Evolutionary conservation across 2,888 invertebrate species (phyloP).

Genomic region (Plutella xylostella): DNA sequence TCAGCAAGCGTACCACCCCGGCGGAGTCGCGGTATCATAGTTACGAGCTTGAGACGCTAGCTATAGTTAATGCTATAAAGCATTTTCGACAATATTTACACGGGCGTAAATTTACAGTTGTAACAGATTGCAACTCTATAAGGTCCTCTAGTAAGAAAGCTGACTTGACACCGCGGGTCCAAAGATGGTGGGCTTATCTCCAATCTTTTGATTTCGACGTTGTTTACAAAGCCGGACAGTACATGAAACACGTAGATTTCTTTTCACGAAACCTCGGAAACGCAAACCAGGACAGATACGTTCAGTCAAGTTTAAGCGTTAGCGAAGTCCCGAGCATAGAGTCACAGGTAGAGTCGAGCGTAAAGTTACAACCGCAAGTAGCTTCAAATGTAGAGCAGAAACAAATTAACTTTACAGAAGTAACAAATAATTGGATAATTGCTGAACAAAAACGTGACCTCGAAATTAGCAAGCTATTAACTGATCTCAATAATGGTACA

Average conservation of each 20-base stretch:
- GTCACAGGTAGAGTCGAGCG: no score
- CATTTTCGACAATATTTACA: conserved; percentile 8
- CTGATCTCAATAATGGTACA: background rate
- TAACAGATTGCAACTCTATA: conserved; percentile 9
- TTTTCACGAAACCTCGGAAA: conserved; percentile 3
- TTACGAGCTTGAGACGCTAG: conserved; percentile 15
- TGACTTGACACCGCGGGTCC: conserved; percentile 7
- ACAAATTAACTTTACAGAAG: conserved; percentile 1
- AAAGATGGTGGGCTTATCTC: conserved; percentile 13
- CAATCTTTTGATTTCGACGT: conserved; percentile 12
- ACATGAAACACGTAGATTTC: conserved; percentile 8
- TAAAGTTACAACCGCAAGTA: no score
- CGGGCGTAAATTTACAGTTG: background rate
- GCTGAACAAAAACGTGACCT: conserved; percentile 8
- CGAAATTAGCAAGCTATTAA: conserved; percentile 1
- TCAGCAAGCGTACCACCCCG: conserved; percentile 2
- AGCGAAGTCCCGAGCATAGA: no score
- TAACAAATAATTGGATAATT: conserved; percentile 10
- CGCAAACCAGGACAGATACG: background rate
- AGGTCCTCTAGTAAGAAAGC: conserved; percentile 1
- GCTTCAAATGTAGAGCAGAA: no score
- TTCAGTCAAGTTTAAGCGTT: no score
- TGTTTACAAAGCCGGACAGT: conserved; percentile 4
- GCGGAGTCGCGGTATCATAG: conserved; percentile 4
- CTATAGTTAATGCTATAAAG: conserved; percentile 12